Evolutionary conservation across 2,888 invertebrate genomes (phyloP).

Genomic region (Bugulina stolonifera): DNA sequence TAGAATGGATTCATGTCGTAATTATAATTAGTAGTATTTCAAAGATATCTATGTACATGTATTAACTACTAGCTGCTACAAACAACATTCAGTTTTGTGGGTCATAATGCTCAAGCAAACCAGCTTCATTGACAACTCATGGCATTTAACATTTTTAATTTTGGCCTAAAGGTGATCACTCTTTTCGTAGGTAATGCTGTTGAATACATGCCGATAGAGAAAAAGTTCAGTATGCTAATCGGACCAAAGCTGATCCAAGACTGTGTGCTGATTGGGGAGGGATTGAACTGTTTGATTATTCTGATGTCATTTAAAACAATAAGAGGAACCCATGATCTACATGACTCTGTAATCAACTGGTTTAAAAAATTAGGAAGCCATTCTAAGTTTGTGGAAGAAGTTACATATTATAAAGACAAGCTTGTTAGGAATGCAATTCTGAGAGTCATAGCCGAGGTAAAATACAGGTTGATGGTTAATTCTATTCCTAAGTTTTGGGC

Average conservation of each 20-base stretch:
- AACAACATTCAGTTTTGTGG: too few relatives aligned
- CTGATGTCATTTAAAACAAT: background rate
- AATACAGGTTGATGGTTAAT: too few relatives aligned
- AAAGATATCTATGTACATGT: too few relatives aligned
- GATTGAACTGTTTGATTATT: background rate
- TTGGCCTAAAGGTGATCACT: too few relatives aligned
- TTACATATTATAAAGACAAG: slow-evolving; percentile 15
- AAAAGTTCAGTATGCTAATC: background rate
- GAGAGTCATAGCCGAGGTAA: background rate
- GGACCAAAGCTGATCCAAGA: background rate
- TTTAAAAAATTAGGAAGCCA: background rate
- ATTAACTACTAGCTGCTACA: too few relatives aligned
- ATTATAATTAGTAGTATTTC: too few relatives aligned
- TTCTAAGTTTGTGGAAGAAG: background rate
- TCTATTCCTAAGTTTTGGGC: too few relatives aligned
- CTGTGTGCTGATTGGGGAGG: background rate
- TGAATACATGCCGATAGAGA: slow-evolving; percentile 11
- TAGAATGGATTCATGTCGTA: too few relatives aligned
- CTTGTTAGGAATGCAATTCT: background rate
- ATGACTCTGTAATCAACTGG: background rate
- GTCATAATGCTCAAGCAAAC: too few relatives aligned
- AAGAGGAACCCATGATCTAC: background rate
- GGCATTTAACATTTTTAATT: too few relatives aligned
- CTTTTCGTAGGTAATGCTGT: background rate
- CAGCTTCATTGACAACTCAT: too few relatives aligned